Base-by-base conservation (phyloP, 2,888 invertebrate species). In the Pristionchus arcanus region DNA sequence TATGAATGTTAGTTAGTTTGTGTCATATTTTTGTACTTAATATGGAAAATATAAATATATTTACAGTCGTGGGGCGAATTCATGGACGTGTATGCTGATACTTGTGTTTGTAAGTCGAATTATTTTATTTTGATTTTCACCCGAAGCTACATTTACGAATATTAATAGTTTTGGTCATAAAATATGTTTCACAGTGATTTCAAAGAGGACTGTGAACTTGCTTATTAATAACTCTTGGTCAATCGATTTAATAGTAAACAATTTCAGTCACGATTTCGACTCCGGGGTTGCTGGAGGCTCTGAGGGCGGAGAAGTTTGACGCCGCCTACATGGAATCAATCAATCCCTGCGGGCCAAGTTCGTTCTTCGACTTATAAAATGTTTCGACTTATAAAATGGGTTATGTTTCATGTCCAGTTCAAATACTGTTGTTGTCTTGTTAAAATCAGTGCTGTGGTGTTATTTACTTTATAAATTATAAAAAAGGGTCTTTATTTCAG, bases 301-400 rank as follows among this genome's bases (percentile, higher is more conserved):
- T 88, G 55, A 21, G 88, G 15, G 77, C 74, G 21, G 88, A 88
- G 77, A 74, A 88, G 37, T 88, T 88, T 25, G 88, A 88, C 31
- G 88, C 37, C 0, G 88, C 77, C 2, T 88, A 74, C 25, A 37
- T 66, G 21, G 88, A 88, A 37, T 77, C 71, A 0, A 15, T 88
- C 5, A 13, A 88, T n/a, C 2, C 9, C 4, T 88, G 88, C 34
- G 87, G 19, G 2, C 59, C 84, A 19, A 59, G 84, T 85, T 19
- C 0, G 59, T 59, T n/a, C 37, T 42, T 21, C 19, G 3, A 4
- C 11, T n/a, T 21, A 19, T 66, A 19, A n/a, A 66, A 11, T n/a
- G n/a, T n/a, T n/a, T n/a, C n/a, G n/a, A n/a, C n/a, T n/a, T n/a
- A 66, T 11, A 5, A n/a, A 66, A 5, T 68, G 68, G 16, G 55